Conservation (phyloP, 35 echinoderm and acorn worm species). For the Ptychodera flava region DNA sequence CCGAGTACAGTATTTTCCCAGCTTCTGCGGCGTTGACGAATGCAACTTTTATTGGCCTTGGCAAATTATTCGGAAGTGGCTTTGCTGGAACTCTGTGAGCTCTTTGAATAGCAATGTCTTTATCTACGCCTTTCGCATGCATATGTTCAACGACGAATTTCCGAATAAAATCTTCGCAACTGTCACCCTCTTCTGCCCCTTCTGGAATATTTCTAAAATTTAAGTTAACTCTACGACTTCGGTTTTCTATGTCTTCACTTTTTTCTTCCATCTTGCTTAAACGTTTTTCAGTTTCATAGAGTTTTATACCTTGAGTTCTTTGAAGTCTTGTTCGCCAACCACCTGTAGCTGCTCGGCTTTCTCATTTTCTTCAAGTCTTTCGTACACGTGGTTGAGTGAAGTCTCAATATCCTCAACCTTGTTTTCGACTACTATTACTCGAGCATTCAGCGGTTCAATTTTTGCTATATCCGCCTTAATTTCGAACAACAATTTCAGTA, state of each 20-base stretch:
- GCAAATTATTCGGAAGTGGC: too few species aligned
- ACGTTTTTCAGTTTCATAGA: neutral
- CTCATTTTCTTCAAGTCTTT: neutral
- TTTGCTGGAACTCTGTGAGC: too few species aligned
- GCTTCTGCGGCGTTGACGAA: too few species aligned
- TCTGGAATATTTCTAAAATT: neutral
- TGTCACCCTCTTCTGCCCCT: neutral
- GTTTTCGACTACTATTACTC: neutral
- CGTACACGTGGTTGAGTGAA: neutral
- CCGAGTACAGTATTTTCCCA: too few species aligned
- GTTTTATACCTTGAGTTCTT: neutral
- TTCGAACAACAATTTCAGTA: neutral
- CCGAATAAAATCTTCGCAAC: too few species aligned
- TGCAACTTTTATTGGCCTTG: too few species aligned
- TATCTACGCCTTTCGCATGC: too few species aligned
- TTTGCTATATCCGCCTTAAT: neutral
- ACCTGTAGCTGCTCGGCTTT: neutral
- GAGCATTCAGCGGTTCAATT: neutral
- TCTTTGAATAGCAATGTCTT: too few species aligned
- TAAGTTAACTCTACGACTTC: neutral
- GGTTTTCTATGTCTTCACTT: neutral
- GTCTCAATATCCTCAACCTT: neutral
- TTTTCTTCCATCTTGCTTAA: neutral
- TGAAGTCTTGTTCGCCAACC: neutral
- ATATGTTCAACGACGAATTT: too few species aligned